Base-by-base conservation (phyloP, 2,888 invertebrate genomes). In the Heterodera filipjevi region DNA sequence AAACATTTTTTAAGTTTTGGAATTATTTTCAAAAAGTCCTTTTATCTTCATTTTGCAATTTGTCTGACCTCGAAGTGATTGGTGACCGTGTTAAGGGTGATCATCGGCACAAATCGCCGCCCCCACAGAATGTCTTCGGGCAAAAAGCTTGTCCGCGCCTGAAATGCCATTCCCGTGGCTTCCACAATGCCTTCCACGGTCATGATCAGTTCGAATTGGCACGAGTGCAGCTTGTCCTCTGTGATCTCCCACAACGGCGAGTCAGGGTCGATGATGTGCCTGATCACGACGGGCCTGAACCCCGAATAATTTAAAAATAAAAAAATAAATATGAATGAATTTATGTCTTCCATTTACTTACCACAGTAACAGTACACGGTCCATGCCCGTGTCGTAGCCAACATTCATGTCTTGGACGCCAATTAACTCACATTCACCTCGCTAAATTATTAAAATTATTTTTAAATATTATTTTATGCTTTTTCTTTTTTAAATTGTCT, bases 131-230 rank as follows among this genome's bases (percentile, higher is more conserved):
- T 88, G 71, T 89, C 89, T 35, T 85, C 83, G 2, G 89, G 89
- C 44, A 87, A 80, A 71, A 87, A 89, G 27, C 86, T 86, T n/a
- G 89, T 88, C 46, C 89, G 77, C 0, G 89, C 89, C 30, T 71
- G 71, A 22, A 71, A 81, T 33, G 39, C 87, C 86, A 86, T 86
- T 64, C 89, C 89, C 6, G 89, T 89, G 1, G 89, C 89, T 73
- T 89, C 89, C 1, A 89, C 89, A 64, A 89, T 89, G 19, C 89
- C 89, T 81, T 89, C 89, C 19, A 89, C 87, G 3, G 89, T 88
- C 88, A 89, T 88, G 32, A 89, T 87, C 59, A 89, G 66, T 75
- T 89, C 89, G 78, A 89, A 89, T 30, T 86, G 84, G 39, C 74
- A 44, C 35, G 59, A 64, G 19, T 78, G 59, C 74, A 86, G 81